These are phyloP conservation scores for Pelobates fuscus DNA, from an alignment of 2,113 vertebrate genomes.

Conservation along the genomic window DNA sequence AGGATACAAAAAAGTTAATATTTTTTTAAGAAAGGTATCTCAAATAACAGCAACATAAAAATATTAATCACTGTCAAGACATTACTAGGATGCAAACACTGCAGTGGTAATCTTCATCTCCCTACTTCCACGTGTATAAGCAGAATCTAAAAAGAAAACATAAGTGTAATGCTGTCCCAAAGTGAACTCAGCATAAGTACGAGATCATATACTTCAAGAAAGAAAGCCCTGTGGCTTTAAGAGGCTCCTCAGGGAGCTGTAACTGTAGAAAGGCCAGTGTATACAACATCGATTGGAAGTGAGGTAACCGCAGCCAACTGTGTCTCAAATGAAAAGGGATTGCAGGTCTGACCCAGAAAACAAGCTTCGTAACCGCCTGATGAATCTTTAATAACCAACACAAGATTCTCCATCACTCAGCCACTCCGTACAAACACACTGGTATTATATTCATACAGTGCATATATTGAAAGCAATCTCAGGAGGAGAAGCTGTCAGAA, in stretches of 20 bases:
- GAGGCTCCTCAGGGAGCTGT: conserved; percentile 63
- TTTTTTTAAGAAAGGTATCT: too few relatives aligned
- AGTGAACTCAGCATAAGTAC: conserved; percentile 21
- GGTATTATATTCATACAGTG: conserved; percentile 22
- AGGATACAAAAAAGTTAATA: too few relatives aligned
- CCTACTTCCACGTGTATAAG: too few relatives aligned
- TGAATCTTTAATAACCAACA: conserved; percentile 81
- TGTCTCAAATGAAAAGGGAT: conserved; percentile 80
- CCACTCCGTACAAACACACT: conserved; percentile 43
- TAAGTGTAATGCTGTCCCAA: conserved; percentile 27
- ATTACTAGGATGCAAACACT: too few relatives aligned
- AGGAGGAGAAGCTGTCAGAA: conserved; percentile 59
- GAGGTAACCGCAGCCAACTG: conserved; percentile 80
- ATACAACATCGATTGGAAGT: conserved; percentile 76
- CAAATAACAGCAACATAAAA: too few relatives aligned
- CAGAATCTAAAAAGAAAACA: too few relatives aligned
- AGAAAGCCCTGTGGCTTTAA: conserved; percentile 60
- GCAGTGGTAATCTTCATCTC: too few relatives aligned
- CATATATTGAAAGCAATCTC: conserved; percentile 26
- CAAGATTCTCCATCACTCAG: conserved; percentile 64
- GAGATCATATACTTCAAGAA: conserved; percentile 23
- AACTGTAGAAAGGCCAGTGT: conserved; percentile 67
- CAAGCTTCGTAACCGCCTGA: conserved; percentile 76
- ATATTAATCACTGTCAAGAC: too few relatives aligned
- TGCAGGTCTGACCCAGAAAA: conserved; percentile 79